Conservation (phyloP, 2,113 vertebrate species). For the Gymnocephalus cernua region DNA sequence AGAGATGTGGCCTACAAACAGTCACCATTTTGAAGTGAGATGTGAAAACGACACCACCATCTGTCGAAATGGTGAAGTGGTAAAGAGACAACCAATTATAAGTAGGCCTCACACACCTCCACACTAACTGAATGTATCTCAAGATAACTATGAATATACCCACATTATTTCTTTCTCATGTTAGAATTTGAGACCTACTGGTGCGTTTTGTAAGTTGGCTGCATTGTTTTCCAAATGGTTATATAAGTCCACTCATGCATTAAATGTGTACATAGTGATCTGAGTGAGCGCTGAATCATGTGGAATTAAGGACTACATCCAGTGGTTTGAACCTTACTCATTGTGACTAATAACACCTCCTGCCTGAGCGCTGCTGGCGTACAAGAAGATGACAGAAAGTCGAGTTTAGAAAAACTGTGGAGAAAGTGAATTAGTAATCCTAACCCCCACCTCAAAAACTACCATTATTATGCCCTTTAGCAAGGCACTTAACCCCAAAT, state of each 20-base stretch:
- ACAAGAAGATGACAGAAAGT: slow-evolving; percentile 21
- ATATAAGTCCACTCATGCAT: not conserved
- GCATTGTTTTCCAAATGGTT: not conserved
- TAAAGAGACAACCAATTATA: slow-evolving; percentile 2
- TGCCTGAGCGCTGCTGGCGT: slow-evolving; percentile 28
- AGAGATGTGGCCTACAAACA: slow-evolving; percentile 47
- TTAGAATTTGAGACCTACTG: not conserved
- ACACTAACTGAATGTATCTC: slow-evolving; percentile 10
- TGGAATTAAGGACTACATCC: slow-evolving; percentile 24
- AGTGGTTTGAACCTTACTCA: slow-evolving; percentile 49
- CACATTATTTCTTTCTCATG: not conserved
- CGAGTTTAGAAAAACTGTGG: slow-evolving; percentile 34
- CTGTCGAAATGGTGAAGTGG: slow-evolving; percentile 56
- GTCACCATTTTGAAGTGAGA: slow-evolving; percentile 64
- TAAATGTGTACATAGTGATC: not conserved
- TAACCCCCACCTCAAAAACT: not conserved
- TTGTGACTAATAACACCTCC: slow-evolving; percentile 62
- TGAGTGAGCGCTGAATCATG: not conserved
- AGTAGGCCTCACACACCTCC: slow-evolving; percentile 47
- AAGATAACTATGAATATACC: not conserved
- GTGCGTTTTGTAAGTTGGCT: too few relatives aligned
- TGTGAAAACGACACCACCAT: slow-evolving; percentile 65
- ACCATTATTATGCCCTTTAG: not conserved
- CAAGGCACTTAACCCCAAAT: not conserved
- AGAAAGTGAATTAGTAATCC: slow-evolving; percentile 71